A percentile compares a stretch with the other conserved stretches of the same genome.
phyloP scores from a whole-genome alignment of 2,113 vertebrate genomes.

The Sinosuthora webbiana region DNA sequence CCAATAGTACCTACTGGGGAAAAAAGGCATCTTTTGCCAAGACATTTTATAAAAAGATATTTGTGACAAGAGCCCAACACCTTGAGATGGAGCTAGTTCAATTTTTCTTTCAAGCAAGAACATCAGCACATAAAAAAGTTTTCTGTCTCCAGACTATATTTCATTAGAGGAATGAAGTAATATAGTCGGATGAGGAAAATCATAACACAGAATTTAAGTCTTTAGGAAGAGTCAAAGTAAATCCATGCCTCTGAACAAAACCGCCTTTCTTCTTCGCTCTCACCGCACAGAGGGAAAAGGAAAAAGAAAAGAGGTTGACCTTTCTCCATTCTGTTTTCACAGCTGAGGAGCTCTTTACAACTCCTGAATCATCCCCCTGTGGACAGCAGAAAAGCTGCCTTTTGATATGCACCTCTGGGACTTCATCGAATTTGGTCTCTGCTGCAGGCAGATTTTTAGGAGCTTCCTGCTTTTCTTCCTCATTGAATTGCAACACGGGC shows the following conservation, averaged over 20 bases:
- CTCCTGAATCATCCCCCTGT: background rate
- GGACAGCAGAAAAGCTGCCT: background rate
- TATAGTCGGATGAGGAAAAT: background rate
- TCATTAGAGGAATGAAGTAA: background rate
- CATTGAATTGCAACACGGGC: background rate
- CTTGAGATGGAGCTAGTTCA: background rate
- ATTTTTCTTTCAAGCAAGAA: background rate
- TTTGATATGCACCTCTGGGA: fast-evolving
- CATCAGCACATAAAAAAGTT: background rate
- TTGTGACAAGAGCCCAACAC: background rate
- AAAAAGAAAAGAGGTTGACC: background rate
- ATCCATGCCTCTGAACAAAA: background rate
- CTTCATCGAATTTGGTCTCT: background rate
- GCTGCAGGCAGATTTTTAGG: background rate
- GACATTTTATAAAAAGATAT: background rate
- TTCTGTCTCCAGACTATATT: background rate
- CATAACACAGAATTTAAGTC: fast-evolving
- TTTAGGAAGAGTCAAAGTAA: background rate
- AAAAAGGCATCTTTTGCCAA: background rate
- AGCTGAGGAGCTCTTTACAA: background rate
- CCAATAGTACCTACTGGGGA: background rate
- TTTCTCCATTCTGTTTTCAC: background rate
- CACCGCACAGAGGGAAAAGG: background rate
- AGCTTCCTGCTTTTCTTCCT: background rate
- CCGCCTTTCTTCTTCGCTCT: background rate